phyloP scores from a whole-genome alignment of 2,888 invertebrate genomes.

The Drosophila rellima region DNA sequence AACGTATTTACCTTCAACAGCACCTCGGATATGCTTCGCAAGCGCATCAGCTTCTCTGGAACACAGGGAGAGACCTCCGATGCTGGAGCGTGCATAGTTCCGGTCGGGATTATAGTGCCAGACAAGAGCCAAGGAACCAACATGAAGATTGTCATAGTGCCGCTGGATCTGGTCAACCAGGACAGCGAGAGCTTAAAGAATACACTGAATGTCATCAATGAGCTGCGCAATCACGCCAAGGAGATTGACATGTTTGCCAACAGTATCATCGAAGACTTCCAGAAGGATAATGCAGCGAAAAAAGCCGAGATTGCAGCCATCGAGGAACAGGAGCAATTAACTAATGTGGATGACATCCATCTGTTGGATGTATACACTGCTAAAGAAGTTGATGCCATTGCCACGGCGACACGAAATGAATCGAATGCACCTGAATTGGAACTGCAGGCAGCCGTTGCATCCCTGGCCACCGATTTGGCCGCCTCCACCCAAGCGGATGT shows the following conservation, averaged over 20 bases:
- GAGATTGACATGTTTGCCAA: conserved; percentile 76
- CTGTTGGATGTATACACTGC: conserved; percentile 1
- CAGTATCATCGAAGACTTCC: conserved; percentile 55
- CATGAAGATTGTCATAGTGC: conserved; percentile 77
- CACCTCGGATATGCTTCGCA: conserved; percentile 59
- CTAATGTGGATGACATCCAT: background rate
- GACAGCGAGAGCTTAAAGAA: conserved; percentile 60
- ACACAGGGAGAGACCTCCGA: conserved; percentile 11
- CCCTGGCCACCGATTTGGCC: conserved; percentile 3
- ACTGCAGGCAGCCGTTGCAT: background rate
- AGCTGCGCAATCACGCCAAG: conserved; percentile 63
- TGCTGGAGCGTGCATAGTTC: conserved; percentile 35
- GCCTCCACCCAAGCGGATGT: conserved; percentile 19
- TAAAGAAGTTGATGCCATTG: conserved; percentile 48
- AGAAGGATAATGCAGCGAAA: background rate
- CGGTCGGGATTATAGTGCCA: conserved; percentile 61
- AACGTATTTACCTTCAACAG: conserved; percentile 49
- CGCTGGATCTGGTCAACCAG: conserved; percentile 64
- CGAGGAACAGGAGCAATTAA: conserved; percentile 10
- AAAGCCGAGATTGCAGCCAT: background rate
- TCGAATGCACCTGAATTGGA: background rate
- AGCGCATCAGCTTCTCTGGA: conserved; percentile 66
- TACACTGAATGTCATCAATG: conserved; percentile 66
- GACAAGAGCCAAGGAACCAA: conserved; percentile 41
- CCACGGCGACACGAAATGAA: background rate